Percentiles rank a stretch among this genome's conserved stretches.
phyloP scores from a whole-genome alignment of 2,113 vertebrate genomes.

The Dasyurus viverrinus region DNA sequence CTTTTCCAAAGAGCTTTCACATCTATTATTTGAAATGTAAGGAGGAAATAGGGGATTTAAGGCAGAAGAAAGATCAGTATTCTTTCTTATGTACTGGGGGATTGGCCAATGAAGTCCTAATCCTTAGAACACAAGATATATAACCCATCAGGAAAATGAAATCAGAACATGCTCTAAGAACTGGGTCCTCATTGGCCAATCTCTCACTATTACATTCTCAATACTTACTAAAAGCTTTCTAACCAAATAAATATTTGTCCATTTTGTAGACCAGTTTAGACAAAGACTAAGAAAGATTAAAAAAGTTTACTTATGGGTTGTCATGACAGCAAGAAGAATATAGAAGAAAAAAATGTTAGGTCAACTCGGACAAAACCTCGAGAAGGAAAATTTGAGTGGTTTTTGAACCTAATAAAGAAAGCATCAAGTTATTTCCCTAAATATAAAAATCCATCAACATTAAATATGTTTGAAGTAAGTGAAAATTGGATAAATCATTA shows the following conservation, averaged over 20 bases:
- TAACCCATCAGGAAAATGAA: background rate
- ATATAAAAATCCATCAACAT: background rate
- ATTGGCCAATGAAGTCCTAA: background rate
- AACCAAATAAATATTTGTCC: slow-evolving; percentile 5
- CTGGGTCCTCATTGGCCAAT: background rate
- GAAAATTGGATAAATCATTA: background rate
- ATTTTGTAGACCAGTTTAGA: slow-evolving; percentile 21
- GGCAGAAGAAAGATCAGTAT: background rate
- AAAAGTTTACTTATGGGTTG: background rate
- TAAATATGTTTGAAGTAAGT: background rate
- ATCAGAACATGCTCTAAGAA: background rate
- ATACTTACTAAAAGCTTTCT: background rate
- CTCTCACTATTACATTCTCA: background rate
- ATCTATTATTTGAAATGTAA: background rate
- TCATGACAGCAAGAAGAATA: slow-evolving; percentile 8
- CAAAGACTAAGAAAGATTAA: slow-evolving; percentile 27
- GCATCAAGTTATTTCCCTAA: background rate
- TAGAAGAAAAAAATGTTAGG: background rate
- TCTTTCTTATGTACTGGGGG: background rate
- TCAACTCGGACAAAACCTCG: background rate
- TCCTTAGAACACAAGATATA: background rate
- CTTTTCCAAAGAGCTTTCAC: background rate
- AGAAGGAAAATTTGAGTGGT: background rate
- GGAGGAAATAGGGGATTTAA: background rate
- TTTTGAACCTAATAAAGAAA: background rate